Conservation (phyloP, 2,113 vertebrate genomes). For the Protomyctophum bolini region DNA sequence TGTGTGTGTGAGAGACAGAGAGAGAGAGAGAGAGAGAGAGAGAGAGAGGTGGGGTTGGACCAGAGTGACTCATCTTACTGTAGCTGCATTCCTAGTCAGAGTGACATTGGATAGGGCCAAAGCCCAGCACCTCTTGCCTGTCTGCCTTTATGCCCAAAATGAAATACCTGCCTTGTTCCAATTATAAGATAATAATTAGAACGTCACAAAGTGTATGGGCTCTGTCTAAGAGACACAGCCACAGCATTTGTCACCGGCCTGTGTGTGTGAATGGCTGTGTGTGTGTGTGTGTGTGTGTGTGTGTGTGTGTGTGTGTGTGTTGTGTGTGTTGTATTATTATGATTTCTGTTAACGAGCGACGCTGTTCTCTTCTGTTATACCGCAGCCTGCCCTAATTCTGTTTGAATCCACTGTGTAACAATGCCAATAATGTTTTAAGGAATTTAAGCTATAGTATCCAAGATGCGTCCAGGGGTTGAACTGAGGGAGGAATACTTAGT, state of each 20-base stretch:
- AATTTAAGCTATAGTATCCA: too few relatives aligned
- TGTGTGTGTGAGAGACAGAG: slow-evolving; percentile 17
- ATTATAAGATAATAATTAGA: slow-evolving; percentile 69
- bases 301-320: too few relatives aligned
- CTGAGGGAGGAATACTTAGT: too few relatives aligned
- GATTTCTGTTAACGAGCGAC: too few relatives aligned
- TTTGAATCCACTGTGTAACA: too few relatives aligned
- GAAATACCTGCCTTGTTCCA: slow-evolving; percentile 70
- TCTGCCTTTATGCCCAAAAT: slow-evolving; percentile 59
- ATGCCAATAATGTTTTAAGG: too few relatives aligned
- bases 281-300: background rate
- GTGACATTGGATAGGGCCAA: slow-evolving; percentile 61
- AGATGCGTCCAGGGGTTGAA: too few relatives aligned
- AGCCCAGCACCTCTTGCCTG: slow-evolving; percentile 47
- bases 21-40: slow-evolving; percentile 21
- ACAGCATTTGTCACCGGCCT: slow-evolving; percentile 33
- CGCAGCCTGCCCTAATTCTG: too few relatives aligned
- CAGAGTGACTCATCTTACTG: slow-evolving; percentile 58
- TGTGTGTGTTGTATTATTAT: too few relatives aligned
- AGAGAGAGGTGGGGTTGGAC: slow-evolving; percentile 4
- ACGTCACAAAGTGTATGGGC: slow-evolving; percentile 42
- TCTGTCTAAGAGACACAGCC: slow-evolving; percentile 11
- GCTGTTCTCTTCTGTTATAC: too few relatives aligned
- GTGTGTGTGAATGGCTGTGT: background rate
- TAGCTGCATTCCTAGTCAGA: slow-evolving; percentile 62